Conservation (phyloP, 2,113 vertebrate genomes). For the Vombatus ursinus region DNA sequence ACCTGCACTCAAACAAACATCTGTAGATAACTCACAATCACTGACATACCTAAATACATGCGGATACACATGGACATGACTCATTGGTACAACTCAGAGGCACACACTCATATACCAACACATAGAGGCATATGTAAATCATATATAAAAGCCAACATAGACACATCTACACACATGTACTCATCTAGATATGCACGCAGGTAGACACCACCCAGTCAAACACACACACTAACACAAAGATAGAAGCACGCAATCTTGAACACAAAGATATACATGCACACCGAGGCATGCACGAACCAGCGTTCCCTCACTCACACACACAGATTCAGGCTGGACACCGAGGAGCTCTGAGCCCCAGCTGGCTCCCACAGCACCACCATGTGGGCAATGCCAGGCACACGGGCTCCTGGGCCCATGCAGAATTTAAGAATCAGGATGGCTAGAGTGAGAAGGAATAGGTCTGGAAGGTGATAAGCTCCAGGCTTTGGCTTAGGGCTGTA, state of each 20-base stretch:
- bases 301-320: neutral
- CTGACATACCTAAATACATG: neutral
- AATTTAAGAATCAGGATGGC: neutral
- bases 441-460: neutral
- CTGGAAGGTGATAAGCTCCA: neutral
- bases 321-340: neutral
- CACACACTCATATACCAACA: neutral
- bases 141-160: neutral
- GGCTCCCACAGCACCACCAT: slow-evolving; percentile 78
- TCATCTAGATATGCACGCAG: neutral
- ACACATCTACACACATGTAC: neutral
- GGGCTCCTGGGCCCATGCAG: neutral
- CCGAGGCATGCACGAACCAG: neutral
- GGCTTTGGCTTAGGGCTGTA: neutral
- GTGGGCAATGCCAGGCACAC: slow-evolving; percentile 51
- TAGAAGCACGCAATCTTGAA: slow-evolving; percentile 8
- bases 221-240: neutral
- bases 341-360: slow-evolving; percentile 37
- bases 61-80: neutral
- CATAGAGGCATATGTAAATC: neutral
- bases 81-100: neutral
- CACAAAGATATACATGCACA: neutral
- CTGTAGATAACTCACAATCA: neutral
- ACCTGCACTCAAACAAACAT: neutral
- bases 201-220: neutral